These are phyloP conservation scores for Petrocephalus schoutedeni DNA, from an alignment of 2,797 vertebrate species.

Conservation along the genomic window DNA sequence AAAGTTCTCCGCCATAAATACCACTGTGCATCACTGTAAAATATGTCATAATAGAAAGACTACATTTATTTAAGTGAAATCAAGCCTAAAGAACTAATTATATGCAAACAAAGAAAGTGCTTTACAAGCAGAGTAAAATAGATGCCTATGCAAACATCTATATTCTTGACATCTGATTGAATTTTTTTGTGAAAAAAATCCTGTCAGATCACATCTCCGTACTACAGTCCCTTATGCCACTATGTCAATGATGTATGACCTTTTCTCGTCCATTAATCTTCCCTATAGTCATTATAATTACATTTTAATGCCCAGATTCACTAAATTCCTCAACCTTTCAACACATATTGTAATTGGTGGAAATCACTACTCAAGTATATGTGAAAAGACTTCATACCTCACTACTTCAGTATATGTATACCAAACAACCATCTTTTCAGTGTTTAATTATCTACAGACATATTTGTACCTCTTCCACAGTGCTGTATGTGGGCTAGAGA, in stretches of 20 bases:
- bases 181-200: conserved; percentile 19
- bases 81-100: neutral
- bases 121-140: neutral
- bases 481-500: neutral
- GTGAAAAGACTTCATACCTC: too few relatives aligned
- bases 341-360: conserved; percentile 11
- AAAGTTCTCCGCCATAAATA: conserved; percentile 23
- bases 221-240: conserved; percentile 27
- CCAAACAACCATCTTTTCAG: neutral
- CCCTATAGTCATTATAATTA: conserved; percentile 25
- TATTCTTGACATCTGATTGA: conserved; percentile 27
- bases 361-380: neutral
- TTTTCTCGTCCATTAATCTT: conserved; percentile 31
- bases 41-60: neutral
- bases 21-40: neutral
- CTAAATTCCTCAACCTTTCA: conserved; percentile 24
- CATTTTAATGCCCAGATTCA: conserved; percentile 27
- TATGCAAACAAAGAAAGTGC: neutral
- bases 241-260: conserved; percentile 32
- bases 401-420: neutral
- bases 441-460: neutral
- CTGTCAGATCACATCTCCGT: conserved; percentile 32
- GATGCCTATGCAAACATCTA: conserved; percentile 1
- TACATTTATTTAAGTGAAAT: conserved; percentile 1
- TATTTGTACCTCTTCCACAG: neutral